These are phyloP conservation scores for Myopa tessellatipennis DNA, from an alignment of 2,888 invertebrate species.

Conservation along the genomic window DNA sequence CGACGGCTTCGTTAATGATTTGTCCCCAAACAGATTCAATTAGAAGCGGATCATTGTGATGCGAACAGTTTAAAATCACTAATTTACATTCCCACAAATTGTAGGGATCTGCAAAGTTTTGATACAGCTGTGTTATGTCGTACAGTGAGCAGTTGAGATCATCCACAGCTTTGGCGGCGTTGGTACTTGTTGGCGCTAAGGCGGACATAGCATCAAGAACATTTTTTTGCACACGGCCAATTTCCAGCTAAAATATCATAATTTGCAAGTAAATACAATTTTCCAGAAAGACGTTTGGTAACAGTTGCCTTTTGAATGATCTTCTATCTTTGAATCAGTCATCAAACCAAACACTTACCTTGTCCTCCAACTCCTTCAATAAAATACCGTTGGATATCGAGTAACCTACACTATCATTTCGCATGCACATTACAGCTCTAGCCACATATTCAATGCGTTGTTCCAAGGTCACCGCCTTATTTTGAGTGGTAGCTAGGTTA, in stretches of 20 bases:
- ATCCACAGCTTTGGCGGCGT: slow-evolving; percentile 74
- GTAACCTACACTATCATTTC: slow-evolving; percentile 83
- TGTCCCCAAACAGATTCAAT: slow-evolving; percentile 94
- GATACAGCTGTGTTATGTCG: slow-evolving; percentile 91
- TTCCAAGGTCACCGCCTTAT: slow-evolving; percentile 78
- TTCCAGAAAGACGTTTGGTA: neutral
- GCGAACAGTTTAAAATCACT: slow-evolving; percentile 94
- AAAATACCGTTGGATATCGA: slow-evolving; percentile 81
- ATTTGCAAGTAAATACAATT: neutral
- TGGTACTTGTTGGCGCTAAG: slow-evolving; percentile 67
- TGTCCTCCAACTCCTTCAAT: slow-evolving; percentile 90
- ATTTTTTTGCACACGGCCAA: slow-evolving; percentile 83
- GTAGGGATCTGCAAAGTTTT: slow-evolving; percentile 91
- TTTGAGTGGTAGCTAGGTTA: slow-evolving; percentile 78
- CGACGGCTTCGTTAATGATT: slow-evolving; percentile 71
- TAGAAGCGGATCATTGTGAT: slow-evolving; percentile 87
- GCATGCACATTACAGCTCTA: slow-evolving; percentile 94
- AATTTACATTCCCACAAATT: slow-evolving; percentile 93
- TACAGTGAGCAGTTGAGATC: slow-evolving; percentile 84
- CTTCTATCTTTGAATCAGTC: neutral
- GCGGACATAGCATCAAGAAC: slow-evolving; percentile 75
- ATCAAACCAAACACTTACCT: slow-evolving; percentile 66
- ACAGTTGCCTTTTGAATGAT: neutral
- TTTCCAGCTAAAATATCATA: slow-evolving; percentile 73
- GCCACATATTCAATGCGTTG: slow-evolving; percentile 92